These are phyloP conservation scores for Zeus faber DNA, from an alignment of 2,113 vertebrate species.

Conservation along the genomic window DNA sequence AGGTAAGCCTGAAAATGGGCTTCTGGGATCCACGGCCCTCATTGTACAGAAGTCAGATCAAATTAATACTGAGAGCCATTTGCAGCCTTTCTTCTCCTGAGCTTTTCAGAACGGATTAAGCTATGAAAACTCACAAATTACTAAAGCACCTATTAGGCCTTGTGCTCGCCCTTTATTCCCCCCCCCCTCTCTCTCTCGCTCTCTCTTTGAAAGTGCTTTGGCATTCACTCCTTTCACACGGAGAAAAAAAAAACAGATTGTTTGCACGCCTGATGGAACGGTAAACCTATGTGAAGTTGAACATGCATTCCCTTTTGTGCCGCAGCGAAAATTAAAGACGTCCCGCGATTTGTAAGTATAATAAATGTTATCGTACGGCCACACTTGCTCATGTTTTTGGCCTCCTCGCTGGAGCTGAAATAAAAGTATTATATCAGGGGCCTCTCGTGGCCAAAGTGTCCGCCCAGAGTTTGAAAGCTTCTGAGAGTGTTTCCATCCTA, in stretches of 20 bases:
- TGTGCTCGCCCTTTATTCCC: conserved; percentile 66
- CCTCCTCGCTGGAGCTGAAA: too few species aligned
- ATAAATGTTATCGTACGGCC: background rate
- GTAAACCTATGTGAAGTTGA: conserved; percentile 32
- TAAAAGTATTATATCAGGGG: too few species aligned
- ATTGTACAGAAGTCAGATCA: conserved; percentile 99
- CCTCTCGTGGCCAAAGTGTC: background rate
- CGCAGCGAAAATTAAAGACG: background rate
- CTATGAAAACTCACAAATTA: conserved; percentile 98
- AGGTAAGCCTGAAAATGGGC: conserved; percentile 84
- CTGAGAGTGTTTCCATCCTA: conserved; percentile 20
- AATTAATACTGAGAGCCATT: conserved; percentile 99
- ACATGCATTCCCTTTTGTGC: conserved; percentile 17
- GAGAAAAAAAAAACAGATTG: conserved; percentile 33
- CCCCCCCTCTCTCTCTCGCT: conserved; percentile 27
- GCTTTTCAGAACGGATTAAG: conserved; percentile 99
- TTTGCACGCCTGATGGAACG: conserved; percentile 42
- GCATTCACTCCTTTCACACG: conserved; percentile 48
- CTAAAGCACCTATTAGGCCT: conserved; percentile 95
- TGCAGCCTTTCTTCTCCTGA: conserved; percentile 92
- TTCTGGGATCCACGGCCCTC: conserved; percentile 88
- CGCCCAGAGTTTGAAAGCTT: conserved; percentile 13
- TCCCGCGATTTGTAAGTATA: background rate
- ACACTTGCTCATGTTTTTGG: background rate
- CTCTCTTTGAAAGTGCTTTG: conserved; percentile 50